Conservation (phyloP, 2,888 invertebrate species). For the Drosophila mettleri region DNA sequence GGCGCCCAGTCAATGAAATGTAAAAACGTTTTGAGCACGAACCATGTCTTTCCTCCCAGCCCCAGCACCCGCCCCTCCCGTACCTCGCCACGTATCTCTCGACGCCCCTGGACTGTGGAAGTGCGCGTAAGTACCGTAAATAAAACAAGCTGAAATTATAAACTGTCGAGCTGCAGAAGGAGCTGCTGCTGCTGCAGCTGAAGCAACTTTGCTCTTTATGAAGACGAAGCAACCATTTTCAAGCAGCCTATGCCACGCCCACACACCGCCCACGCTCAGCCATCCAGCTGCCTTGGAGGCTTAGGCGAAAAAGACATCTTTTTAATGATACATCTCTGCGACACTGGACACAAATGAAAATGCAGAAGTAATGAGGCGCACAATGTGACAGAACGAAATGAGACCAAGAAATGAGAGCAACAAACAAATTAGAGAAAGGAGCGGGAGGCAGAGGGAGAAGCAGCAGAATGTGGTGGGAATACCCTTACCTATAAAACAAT, state of each 20-base stretch:
- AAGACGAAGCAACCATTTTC: constrained; percentile 36
- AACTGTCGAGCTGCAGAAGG: constrained; percentile 34
- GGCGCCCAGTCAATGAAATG: constrained; percentile 73
- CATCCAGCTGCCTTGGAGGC: not conserved
- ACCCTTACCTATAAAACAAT: not conserved
- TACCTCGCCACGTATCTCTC: not conserved
- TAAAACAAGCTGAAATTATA: constrained; percentile 73
- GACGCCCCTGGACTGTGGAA: constrained; percentile 27
- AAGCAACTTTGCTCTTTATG: constrained; percentile 27
- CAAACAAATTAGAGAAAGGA: not conserved
- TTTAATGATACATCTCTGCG: constrained; percentile 67
- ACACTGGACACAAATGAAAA: constrained; percentile 35
- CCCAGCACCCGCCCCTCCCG: not conserved
- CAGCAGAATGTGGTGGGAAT: not conserved
- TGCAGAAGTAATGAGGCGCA: constrained; percentile 66
- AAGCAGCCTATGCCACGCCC: constrained; percentile 9
- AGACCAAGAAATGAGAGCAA: constrained; percentile 26
- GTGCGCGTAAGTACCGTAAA: constrained; percentile 73
- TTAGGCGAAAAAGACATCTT: constrained; percentile 47
- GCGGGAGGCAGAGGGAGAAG: not conserved
- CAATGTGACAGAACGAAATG: constrained; percentile 41
- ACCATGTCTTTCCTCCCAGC: constrained; percentile 57
- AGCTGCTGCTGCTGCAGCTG: constrained; percentile 7
- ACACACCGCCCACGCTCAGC: not conserved
- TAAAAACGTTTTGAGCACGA: constrained; percentile 79